These are phyloP conservation scores for Glareola pratincola DNA, from an alignment of 2,113 vertebrate genomes.

Conservation along the genomic window DNA sequence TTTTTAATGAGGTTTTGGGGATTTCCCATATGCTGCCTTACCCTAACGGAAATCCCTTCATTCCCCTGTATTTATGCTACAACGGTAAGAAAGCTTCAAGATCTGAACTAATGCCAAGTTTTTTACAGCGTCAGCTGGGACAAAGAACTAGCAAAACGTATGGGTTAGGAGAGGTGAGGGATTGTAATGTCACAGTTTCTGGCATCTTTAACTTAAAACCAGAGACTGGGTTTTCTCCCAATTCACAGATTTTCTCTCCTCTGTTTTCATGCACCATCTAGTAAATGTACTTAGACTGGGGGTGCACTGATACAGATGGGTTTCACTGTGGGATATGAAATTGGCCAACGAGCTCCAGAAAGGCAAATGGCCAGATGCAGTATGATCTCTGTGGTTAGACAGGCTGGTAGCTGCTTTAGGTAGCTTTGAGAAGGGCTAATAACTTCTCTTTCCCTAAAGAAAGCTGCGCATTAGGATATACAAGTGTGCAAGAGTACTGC, in stretches of 20 bases:
- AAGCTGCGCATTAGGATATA: neutral
- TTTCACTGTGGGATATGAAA: neutral
- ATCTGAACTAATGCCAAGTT: neutral
- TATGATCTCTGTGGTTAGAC: neutral
- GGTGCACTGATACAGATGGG: neutral
- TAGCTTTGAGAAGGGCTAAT: neutral
- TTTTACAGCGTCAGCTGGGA: neutral
- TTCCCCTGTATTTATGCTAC: neutral
- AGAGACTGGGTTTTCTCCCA: neutral
- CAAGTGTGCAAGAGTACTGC: neutral
- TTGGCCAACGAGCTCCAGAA: neutral
- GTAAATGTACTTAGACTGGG: neutral
- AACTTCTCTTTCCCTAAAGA: neutral
- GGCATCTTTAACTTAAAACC: neutral
- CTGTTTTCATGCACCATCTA: neutral
- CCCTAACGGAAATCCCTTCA: neutral
- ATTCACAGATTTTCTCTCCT: neutral
- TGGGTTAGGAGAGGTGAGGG: fast-evolving
- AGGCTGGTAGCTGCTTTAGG: neutral
- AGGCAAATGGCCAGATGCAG: neutral
- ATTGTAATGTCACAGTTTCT: neutral
- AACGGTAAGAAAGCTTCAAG: neutral
- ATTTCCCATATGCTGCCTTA: neutral
- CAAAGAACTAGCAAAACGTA: neutral
- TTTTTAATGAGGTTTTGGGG: neutral